phyloP scores from a whole-genome alignment of 2,888 invertebrate genomes.

The Drosophila cognata region DNA sequence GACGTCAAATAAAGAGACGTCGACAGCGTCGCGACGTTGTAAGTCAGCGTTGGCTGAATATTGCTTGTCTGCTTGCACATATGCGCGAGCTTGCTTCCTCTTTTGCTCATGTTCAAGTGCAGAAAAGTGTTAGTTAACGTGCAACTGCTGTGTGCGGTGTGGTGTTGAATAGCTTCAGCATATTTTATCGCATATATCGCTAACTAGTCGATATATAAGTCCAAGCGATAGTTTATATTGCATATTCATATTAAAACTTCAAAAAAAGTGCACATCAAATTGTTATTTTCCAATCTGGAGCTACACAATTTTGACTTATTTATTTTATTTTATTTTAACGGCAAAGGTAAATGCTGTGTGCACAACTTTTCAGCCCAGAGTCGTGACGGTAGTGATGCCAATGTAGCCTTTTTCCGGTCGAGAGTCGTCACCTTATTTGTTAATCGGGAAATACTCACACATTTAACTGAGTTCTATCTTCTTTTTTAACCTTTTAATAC shows the following conservation, averaged over 20 bases:
- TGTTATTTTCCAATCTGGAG: not conserved
- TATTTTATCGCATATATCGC: conserved; percentile 8
- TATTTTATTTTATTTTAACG: not conserved
- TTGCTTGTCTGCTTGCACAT: conserved; percentile 45
- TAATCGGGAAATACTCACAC: not conserved
- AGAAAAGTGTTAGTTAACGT: conserved; percentile 42
- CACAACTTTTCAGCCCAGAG: not conserved
- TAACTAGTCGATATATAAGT: not conserved
- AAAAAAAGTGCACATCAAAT: not conserved
- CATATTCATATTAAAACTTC: not conserved
- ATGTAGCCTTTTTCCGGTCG: not conserved
- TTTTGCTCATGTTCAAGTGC: conserved; percentile 56
- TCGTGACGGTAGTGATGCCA: not conserved
- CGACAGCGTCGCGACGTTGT: conserved; percentile 65
- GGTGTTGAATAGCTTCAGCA: conserved; percentile 24
- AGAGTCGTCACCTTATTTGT: not conserved
- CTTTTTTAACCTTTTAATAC: not conserved
- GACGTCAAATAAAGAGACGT: conserved; percentile 67
- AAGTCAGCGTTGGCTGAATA: conserved; percentile 59
- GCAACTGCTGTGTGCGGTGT: not conserved
- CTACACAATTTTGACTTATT: not conserved
- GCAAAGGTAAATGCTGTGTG: not conserved
- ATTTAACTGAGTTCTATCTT: not conserved
- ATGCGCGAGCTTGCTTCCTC: conserved; percentile 50
- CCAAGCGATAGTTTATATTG: conserved; percentile 10